A percentile compares a stretch with the other conserved stretches of the same genome.
These are phyloP conservation scores for Caretta caretta DNA, from an alignment of 2,113 vertebrate species.

Conservation along the genomic window DNA sequence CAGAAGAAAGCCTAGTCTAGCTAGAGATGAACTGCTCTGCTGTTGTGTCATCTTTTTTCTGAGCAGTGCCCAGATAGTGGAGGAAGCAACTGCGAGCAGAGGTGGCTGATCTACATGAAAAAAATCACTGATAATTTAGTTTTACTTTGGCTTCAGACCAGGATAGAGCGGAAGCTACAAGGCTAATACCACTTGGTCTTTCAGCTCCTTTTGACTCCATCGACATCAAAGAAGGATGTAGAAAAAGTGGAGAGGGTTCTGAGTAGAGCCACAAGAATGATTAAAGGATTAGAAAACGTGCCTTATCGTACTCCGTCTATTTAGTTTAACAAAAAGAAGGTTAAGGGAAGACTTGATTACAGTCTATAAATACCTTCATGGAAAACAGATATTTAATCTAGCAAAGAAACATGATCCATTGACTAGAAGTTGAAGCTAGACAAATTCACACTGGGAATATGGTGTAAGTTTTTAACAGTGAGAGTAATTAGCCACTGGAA, in stretches of 20 bases:
- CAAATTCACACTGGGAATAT: no score
- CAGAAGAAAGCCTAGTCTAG: not conserved
- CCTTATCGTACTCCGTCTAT: not conserved
- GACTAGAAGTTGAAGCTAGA: no score
- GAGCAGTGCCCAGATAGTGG: not conserved
- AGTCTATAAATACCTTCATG: no score
- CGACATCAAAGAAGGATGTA: not conserved
- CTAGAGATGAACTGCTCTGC: not conserved
- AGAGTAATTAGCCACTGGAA: no score
- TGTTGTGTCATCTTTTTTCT: not conserved
- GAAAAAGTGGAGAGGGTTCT: not conserved
- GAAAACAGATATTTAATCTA: no score
- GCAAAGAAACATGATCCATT: no score
- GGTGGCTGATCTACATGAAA: not conserved
- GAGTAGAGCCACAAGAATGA: not conserved
- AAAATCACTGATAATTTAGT: not conserved
- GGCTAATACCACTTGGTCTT: not conserved
- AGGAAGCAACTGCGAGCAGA: not conserved
- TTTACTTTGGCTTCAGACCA: not conserved
- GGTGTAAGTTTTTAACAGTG: no score
- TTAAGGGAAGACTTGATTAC: no score
- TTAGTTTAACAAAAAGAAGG: not conserved
- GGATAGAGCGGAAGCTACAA: not conserved
- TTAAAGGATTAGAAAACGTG: not conserved
- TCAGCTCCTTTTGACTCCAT: not conserved